phyloP scores from a whole-genome alignment of 2,113 vertebrate genomes.

The Camelus dromedarius region DNA sequence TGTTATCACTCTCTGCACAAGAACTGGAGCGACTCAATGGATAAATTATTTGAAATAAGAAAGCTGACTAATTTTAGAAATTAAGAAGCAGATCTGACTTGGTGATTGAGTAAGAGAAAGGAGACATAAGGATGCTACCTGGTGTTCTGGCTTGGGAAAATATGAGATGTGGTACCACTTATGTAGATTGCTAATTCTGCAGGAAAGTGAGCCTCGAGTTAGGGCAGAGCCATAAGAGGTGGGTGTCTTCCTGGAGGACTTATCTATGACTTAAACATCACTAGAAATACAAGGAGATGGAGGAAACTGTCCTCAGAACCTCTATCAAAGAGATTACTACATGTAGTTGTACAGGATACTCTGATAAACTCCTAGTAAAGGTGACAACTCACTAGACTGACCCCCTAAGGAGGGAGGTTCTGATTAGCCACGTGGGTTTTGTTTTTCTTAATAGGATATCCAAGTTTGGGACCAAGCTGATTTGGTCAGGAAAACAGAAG shows the following conservation, averaged over 20 bases:
- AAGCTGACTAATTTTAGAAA: not conserved
- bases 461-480: not conserved
- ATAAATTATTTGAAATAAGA: not conserved
- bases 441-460: not conserved
- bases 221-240: not conserved
- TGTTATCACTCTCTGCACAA: not conserved
- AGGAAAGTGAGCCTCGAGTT: not conserved
- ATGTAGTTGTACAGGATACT: not conserved
- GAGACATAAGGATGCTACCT: not conserved
- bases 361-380: not conserved
- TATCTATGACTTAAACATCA: not conserved
- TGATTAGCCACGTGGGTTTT: not conserved
- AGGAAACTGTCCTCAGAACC: not conserved
- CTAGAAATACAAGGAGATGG: not conserved
- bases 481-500: not conserved
- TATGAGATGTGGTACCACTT: not conserved
- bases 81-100: slow-evolving; percentile 23
- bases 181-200: not conserved
- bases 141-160: not conserved
- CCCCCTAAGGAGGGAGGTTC: not conserved
- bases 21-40: not conserved
- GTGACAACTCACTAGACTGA: not conserved
- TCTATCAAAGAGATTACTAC: not conserved
- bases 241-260: not conserved
- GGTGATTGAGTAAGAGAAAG: not conserved